A percentile compares a stretch with the other conserved stretches of the same genome.
Evolutionary conservation across 37 sponge, comb jelly and placozoan genomes (phyloP).

Genomic region (Chondrosia reniformis): DNA sequence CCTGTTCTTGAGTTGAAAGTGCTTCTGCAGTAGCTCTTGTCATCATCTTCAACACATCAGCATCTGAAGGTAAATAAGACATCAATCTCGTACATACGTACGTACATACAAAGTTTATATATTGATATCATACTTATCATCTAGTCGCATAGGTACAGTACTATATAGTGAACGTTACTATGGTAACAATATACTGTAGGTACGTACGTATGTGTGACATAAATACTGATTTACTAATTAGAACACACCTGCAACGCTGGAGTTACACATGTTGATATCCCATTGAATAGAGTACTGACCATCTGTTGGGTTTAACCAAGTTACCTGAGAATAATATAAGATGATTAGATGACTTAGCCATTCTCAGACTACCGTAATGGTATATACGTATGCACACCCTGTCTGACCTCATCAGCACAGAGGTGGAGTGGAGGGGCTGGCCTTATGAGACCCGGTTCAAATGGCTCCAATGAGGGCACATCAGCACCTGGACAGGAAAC

Average conservation of each 20-base stretch:
- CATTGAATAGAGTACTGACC: constrained; percentile 78
- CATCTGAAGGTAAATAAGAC: constrained; percentile 7
- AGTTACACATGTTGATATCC: constrained; percentile 79
- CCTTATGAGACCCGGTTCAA: constrained; percentile 81
- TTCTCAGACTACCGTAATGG: no score
- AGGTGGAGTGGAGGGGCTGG: constrained; percentile 85
- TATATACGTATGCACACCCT: no score
- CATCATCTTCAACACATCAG: constrained; percentile 48
- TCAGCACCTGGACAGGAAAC: constrained; percentile 20
- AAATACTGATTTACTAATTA: neutral
- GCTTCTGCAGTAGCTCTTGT: constrained; percentile 74
- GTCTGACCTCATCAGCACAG: constrained; percentile 63
- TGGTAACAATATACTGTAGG: no score
- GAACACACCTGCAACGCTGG: constrained; percentile 17
- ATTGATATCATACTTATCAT: neutral
- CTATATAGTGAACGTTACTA: no score
- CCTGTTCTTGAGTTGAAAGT: constrained; percentile 55
- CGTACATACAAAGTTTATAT: neutral
- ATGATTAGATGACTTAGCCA: no score
- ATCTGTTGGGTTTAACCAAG: constrained; percentile 89
- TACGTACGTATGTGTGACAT: neutral
- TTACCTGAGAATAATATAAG: constrained; percentile 46
- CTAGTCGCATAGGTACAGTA: neutral
- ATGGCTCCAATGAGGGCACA: constrained; percentile 45
- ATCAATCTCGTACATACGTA: neutral